These are phyloP conservation scores for Brachirus orientalis DNA, from an alignment of 2,113 vertebrate genomes.

Conservation along the genomic window DNA sequence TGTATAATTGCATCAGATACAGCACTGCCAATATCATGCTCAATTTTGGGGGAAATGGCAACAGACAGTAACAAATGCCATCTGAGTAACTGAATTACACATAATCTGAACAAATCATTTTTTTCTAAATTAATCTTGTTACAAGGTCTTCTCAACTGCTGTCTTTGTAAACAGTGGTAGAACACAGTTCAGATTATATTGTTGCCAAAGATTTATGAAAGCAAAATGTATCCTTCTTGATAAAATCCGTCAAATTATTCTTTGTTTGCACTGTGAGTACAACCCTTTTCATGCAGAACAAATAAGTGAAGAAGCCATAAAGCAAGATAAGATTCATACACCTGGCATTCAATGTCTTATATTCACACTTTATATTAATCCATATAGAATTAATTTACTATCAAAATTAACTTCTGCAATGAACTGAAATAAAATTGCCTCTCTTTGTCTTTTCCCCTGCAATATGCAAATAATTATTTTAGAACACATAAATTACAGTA, in stretches of 20 bases:
- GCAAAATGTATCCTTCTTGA: slow-evolving; percentile 20
- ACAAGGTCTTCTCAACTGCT: slow-evolving; percentile 23
- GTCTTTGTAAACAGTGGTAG: slow-evolving; percentile 11
- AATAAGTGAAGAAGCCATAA: not conserved
- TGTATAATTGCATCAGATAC: slow-evolving; percentile 36
- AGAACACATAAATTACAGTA: slow-evolving; percentile 27
- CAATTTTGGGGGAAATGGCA: slow-evolving; percentile 29
- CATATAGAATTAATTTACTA: slow-evolving; percentile 5
- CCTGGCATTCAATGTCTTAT: slow-evolving; percentile 7
- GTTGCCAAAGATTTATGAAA: slow-evolving; percentile 13
- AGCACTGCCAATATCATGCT: slow-evolving; percentile 13
- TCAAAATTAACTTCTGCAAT: slow-evolving; percentile 4
- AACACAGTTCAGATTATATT: not conserved
- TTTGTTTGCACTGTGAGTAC: slow-evolving; percentile 12
- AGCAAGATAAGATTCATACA: not conserved
- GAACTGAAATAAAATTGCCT: not conserved
- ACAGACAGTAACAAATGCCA: slow-evolving; percentile 32
- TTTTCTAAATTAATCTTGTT: slow-evolving; percentile 41
- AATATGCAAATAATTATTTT: slow-evolving; percentile 43
- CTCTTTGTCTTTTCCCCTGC: not conserved
- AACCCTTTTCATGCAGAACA: slow-evolving; percentile 13
- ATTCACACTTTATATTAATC: slow-evolving; percentile 13
- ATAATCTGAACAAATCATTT: slow-evolving; percentile 42
- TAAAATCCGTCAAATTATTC: slow-evolving; percentile 3
- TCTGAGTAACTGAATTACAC: slow-evolving; percentile 53